These are phyloP conservation scores for Channallabes apus DNA, from an alignment of 2,797 vertebrate genomes.

Conservation along the genomic window DNA sequence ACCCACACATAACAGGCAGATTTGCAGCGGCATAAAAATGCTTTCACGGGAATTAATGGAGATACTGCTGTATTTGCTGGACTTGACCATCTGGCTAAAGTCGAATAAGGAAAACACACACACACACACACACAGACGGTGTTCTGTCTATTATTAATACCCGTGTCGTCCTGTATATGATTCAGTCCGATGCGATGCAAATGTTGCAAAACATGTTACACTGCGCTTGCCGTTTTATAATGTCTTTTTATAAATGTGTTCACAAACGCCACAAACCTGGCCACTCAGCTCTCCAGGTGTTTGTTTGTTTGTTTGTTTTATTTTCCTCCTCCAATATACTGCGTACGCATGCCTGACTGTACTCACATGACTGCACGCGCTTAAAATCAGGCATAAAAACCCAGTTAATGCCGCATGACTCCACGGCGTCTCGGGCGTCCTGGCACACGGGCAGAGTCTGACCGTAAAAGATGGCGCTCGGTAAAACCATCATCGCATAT, in stretches of 20 bases:
- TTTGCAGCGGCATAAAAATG: slow-evolving; percentile 42
- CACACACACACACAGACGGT: slow-evolving; percentile 24
- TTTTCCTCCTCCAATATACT: background rate
- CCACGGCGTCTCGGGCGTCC: slow-evolving; percentile 76
- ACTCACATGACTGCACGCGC: background rate
- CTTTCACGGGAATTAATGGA: slow-evolving; percentile 42
- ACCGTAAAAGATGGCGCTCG: slow-evolving; percentile 90
- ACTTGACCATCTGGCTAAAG: slow-evolving; percentile 48
- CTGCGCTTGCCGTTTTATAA: slow-evolving; percentile 36
- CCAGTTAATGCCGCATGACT: slow-evolving; percentile 78
- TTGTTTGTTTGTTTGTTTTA: too few species aligned
- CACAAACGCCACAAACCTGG: slow-evolving; percentile 38
- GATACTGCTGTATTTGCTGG: slow-evolving; percentile 36
- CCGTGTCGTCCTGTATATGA: slow-evolving; percentile 41
- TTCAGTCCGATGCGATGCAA: slow-evolving; percentile 46
- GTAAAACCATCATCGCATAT: slow-evolving; percentile 99
- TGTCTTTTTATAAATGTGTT: slow-evolving; percentile 2
- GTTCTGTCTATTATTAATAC: slow-evolving; percentile 48
- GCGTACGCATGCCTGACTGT: background rate
- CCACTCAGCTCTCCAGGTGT: slow-evolving; percentile 42
- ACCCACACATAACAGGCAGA: slow-evolving; percentile 25
- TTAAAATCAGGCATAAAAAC: slow-evolving; percentile 41
- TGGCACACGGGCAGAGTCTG: slow-evolving; percentile 78
- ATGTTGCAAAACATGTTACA: slow-evolving; percentile 45
- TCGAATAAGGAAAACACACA: slow-evolving; percentile 29